These are phyloP conservation scores for Psephotus haematonotus DNA, from an alignment of 2,113 vertebrate species.

Conservation along the genomic window DNA sequence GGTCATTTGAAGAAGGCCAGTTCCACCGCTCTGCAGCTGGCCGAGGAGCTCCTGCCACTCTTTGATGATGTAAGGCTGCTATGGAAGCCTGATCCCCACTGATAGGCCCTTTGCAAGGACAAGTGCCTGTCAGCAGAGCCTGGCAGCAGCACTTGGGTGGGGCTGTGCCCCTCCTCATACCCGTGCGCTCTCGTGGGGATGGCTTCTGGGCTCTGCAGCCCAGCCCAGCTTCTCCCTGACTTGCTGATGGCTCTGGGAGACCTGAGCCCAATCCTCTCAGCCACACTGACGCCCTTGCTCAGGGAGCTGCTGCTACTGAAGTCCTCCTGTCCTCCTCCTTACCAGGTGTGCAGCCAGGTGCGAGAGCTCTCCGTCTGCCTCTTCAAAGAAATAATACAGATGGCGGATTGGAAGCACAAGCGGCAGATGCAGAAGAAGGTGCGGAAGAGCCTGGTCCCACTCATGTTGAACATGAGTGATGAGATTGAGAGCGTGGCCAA, in stretches of 20 bases:
- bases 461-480: too few species aligned
- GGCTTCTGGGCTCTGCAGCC: not conserved
- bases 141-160: rapidly evolving
- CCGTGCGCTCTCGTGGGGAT: not conserved
- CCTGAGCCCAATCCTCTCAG: too few species aligned
- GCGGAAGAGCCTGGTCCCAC: too few species aligned
- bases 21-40: not conserved
- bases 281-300: too few species aligned
- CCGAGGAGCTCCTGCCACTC: not conserved
- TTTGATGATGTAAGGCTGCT: not conserved
- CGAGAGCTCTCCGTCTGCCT: too few species aligned
- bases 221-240: not conserved
- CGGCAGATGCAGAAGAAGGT: too few species aligned
- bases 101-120: not conserved
- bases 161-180: not conserved
- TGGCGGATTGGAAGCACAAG: too few species aligned
- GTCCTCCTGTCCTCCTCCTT: too few species aligned
- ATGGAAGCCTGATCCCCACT: not conserved
- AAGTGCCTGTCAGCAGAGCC: not conserved
- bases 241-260: not conserved
- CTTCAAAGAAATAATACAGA: too few species aligned
- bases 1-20: not conserved
- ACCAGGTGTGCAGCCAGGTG: too few species aligned
- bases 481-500: too few species aligned
- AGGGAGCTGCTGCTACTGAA: too few species aligned